These are phyloP conservation scores for Ciconia boyciana DNA, from an alignment of 2,113 vertebrate genomes.

Conservation along the genomic window DNA sequence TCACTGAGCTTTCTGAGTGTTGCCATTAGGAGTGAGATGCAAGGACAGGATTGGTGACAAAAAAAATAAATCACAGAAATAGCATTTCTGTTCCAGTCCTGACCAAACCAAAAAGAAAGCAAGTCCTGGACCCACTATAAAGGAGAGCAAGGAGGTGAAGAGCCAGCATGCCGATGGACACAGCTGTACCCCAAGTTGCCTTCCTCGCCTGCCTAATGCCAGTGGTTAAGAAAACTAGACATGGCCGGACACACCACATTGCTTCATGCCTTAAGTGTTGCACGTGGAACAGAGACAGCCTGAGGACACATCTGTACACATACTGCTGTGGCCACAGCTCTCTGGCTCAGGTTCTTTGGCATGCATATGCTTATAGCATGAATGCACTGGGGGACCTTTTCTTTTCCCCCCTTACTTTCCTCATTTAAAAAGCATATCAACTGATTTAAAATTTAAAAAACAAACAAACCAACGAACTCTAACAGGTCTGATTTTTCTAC, in stretches of 20 bases:
- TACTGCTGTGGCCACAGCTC: neutral
- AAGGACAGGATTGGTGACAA: neutral
- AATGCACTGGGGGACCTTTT: neutral
- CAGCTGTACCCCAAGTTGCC: neutral
- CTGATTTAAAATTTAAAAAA: neutral
- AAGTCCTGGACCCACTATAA: neutral
- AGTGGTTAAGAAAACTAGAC: neutral
- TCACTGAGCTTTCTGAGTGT: neutral
- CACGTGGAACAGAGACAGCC: too few species aligned
- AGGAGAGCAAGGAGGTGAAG: neutral
- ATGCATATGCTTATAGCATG: neutral
- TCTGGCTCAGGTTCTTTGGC: neutral
- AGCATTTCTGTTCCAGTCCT: neutral
- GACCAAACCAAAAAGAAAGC: neutral
- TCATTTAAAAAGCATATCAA: neutral
- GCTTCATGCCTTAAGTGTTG: neutral
- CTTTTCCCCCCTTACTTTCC: neutral
- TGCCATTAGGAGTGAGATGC: neutral
- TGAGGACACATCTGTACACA: neutral
- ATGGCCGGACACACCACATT: fast-evolving
- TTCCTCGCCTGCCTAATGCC: neutral
- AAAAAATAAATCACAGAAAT: neutral
- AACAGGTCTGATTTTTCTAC: neutral
- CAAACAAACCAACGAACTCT: neutral
- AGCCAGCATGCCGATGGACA: neutral